Evolutionary conservation across 2,888 invertebrate genomes (phyloP), one percentile per base, ranked within the genome.

Genomic region (Drosophila subsilvestris): DNA sequence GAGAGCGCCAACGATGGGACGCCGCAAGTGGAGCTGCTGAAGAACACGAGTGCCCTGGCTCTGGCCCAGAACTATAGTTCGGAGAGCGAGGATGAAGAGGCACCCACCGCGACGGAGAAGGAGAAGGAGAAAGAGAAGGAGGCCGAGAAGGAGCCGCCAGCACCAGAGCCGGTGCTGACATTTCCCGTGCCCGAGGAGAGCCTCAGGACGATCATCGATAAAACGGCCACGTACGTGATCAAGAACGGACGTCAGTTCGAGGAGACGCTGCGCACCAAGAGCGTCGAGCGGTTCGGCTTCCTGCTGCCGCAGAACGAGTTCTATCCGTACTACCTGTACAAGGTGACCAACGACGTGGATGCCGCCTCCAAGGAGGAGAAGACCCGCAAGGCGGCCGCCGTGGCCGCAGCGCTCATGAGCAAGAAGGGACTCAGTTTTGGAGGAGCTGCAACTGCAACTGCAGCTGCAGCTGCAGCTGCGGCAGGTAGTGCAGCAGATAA

Each of bases 161-260:
- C 37, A 51, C 55, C 63, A 0, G 65, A 66, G n/a, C 66, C 79
- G 2, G 45, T 82, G 3, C 59, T 90, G 44, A 90, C 93, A 0
- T 93, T 94, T 29, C 92, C 93, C 10, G 92, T 94, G 2, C 98
- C 98, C 0, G 96, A 97, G 0, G 95, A 96, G 5, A 97, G 97
- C 81, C 93, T 96, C 1, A 95, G 96, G 89, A 94, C 96, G 20
- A 96, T 99, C 9, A 96, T 99, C 65, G 98, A 98, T 92, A 98
- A 98, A 92, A 98, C 99, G 95, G 99, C 99, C 0, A 95, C 96
- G 75, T 99, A 99, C 91, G 99, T 99, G 0, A 96, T 97, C 1
- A 97, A 98, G 82, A 99, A 99, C 92, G 99, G 99, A 0, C 95
- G 95, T 61, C 96, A 97, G 86, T 99, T 99, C 90, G 99, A 99